Base-by-base conservation (phyloP, 2,888 invertebrate species). In the Philopedon plagiatum region DNA sequence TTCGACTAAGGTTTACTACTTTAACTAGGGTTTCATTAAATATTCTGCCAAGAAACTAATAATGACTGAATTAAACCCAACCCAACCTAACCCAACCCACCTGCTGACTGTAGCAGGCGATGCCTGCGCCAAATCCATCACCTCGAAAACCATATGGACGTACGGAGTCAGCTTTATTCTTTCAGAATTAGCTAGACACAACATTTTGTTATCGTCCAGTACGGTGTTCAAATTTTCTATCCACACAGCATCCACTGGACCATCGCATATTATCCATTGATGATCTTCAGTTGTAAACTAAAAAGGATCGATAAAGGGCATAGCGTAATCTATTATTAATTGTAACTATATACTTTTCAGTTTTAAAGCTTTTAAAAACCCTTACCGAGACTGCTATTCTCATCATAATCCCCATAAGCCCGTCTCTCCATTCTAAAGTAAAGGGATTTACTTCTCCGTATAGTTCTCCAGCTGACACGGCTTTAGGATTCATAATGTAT, bases 201-300 rank as follows among this genome's bases (percentile, higher is more conserved):
- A 85, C 95, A 96, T 95, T 86, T 96, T 97, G 83, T 97, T 97
- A 82, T 97, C 96, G 81, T 97, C 97, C 5, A 96, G 87, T 0
- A 96, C 96, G 0, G 96, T 95, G 84, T 96, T 96, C 90, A 97
- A 91, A 82, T 96, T 96, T 85, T 97, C 97, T 75, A 97, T 96
- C 96, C 97, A 97, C 18, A 96, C 92, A 0, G 96, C 96, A 83
- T 96, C 96, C 0, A 97, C 96, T 0, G 94, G 96, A 0, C 96
- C 96, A 82, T 96, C 96, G 84, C 95, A 96, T 44, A 96, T 90
- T 62, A 96, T 89, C 96, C 96, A 97, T 81, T 96, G 96, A 83
- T 96, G 96, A 78, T 95, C 92, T 66, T 90, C 87, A 3, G 87
- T 89, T 0, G 64, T 61, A 39, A 58, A 29, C 70, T 73, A 51